Conservation (phyloP, 2,797 vertebrate species). For the Percopsis omiscomaycus region DNA sequence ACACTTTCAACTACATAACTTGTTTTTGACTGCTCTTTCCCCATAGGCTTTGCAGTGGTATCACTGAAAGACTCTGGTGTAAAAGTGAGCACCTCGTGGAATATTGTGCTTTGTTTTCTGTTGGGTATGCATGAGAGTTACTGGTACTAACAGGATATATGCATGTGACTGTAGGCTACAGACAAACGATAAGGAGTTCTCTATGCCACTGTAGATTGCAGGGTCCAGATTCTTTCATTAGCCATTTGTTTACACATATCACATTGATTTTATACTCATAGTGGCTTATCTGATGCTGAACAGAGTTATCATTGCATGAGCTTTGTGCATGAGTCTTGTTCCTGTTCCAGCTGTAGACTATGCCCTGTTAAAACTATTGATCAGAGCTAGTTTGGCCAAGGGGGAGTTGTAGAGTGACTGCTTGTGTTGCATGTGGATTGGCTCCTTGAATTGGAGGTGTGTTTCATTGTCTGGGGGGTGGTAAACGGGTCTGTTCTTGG, state of each 20-base stretch:
- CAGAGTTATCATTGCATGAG: no score
- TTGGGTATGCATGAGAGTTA: constrained; percentile 23
- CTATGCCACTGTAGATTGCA: no score
- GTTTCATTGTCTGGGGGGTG: constrained; percentile 16
- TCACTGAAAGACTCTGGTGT: constrained; percentile 30
- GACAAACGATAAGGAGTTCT: not conserved
- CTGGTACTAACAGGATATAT: constrained; percentile 7
- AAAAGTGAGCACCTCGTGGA: constrained; percentile 44
- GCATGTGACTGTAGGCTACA: constrained; percentile 7
- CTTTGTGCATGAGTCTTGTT: no score
- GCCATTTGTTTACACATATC: no score
- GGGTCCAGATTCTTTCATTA: no score
- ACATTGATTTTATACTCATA: no score
- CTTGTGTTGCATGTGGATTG: constrained; percentile 54
- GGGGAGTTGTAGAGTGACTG: constrained; percentile 32
- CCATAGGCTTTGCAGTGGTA: constrained; percentile 35
- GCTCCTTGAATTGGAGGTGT: constrained; percentile 45
- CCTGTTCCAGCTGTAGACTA: not conserved
- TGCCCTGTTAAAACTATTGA: constrained; percentile 18
- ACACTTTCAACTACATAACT: constrained; percentile 3
- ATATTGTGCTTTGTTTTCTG: constrained; percentile 19
- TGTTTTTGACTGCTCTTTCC: constrained; percentile 4
- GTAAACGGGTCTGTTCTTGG: constrained; percentile 25
- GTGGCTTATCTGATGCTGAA: no score
- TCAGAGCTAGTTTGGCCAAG: not conserved